Evolutionary conservation across 2,113 vertebrate species (phyloP), one percentile per base, ranked within the genome.

Genomic region (Austrofundulus limnaeus): DNA sequence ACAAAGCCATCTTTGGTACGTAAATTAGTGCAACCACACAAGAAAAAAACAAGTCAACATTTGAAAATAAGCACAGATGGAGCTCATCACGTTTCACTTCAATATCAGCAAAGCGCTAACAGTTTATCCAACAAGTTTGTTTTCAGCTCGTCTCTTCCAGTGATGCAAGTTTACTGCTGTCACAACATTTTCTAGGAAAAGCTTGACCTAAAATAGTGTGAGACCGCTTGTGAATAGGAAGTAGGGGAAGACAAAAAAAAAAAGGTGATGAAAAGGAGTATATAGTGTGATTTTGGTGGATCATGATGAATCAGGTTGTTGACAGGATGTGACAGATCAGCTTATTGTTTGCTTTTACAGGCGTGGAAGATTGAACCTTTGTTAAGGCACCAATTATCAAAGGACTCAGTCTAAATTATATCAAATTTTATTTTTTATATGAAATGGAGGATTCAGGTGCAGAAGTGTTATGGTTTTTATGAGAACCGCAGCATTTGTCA

Each of bases 1-100:
- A 71, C 64, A 76, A 84, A 84, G 63, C 77, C 80, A 69, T 63
- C 78, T 75, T 80, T 82, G 80, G 43, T 74, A 72, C 78, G 80
- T 86, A 86, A 85, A 87, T 86, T 83, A 83, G 70, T 16, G 21
- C 52, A 78, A 72, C 74, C 61, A 71, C 61, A 66, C 72, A 70
- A 4, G 62, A 74, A 69, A 83, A 81, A 83, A 72, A n/a, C 66
- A 42, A 68, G 78, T 83, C 63, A 80, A 78, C 66, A 80, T 78
- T 81, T 80, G 66, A 85, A 81, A 85, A 70, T 68, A 66, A 78
- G 75, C 77, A 72, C 83, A 87, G 80, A 81, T 56, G 56, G 80
- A 77, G 76, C 72, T 84, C 66, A 81, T 86, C 80, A 78, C 83
- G 70, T 64, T 58, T 66, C 66, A 75, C 70, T 82, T 79, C 78